phyloP scores from a whole-genome alignment of 2,797 vertebrate genomes.

The Melanotaenia parkinsoni region DNA sequence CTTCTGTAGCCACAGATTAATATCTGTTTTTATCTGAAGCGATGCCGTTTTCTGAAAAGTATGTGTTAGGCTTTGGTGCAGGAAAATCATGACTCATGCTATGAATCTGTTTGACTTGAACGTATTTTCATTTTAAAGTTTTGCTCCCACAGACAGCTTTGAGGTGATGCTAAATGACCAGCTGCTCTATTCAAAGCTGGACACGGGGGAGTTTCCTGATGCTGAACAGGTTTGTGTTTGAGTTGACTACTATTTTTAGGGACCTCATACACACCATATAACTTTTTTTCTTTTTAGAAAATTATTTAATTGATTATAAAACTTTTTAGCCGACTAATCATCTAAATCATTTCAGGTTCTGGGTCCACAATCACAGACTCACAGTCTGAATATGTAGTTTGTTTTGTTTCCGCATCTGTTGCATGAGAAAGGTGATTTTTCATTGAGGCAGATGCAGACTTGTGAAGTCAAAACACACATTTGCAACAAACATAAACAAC shows the following conservation, averaged over 20 bases:
- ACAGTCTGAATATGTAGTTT: background rate
- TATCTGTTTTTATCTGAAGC: background rate
- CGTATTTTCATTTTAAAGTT: background rate
- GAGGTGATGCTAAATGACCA: conserved; percentile 62
- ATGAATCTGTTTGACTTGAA: background rate
- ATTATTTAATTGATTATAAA: background rate
- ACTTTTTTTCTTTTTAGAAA: background rate
- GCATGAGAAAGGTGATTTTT: background rate
- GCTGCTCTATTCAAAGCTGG: conserved; percentile 69
- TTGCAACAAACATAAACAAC: background rate
- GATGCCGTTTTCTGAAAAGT: background rate
- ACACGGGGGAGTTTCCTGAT: conserved; percentile 39
- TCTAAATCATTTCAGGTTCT: background rate
- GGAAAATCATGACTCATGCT: background rate
- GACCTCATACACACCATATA: no score
- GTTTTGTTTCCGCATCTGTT: background rate
- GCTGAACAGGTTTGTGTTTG: conserved; percentile 42
- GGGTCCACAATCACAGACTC: background rate
- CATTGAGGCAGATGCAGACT: background rate
- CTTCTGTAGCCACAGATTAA: background rate
- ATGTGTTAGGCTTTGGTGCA: background rate
- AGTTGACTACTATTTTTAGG: no score
- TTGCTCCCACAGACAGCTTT: conserved; percentile 67
- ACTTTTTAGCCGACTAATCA: background rate
- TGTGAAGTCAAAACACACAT: background rate